Conservation (phyloP, 2,888 invertebrate genomes). For the Creontiades dilutus region DNA sequence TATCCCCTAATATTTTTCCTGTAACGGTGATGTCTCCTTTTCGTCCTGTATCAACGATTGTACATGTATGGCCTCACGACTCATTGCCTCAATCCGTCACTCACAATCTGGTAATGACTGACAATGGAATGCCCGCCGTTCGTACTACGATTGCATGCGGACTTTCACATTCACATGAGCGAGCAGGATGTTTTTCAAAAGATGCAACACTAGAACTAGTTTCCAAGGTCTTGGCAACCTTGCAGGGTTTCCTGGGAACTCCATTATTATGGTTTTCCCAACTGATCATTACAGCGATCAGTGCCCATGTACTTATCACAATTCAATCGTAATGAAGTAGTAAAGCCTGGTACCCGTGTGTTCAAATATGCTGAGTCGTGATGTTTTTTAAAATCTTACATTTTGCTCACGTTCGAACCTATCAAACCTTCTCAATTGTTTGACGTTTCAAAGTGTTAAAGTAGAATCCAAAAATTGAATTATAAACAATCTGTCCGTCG, state of each 20-base stretch:
- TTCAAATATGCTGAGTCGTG: not conserved
- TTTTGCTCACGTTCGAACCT: too few relatives aligned
- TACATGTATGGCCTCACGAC: too few relatives aligned
- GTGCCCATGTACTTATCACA: not conserved
- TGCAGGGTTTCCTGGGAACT: not conserved
- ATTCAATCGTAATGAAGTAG: not conserved
- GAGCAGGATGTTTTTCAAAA: not conserved
- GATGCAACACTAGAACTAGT: slow-evolving; percentile 10
- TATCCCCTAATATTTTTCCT: too few relatives aligned
- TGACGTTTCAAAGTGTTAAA: too few relatives aligned
- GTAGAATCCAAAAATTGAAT: too few relatives aligned
- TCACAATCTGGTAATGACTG: not conserved
- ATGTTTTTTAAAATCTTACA: too few relatives aligned
- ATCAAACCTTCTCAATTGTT: too few relatives aligned
- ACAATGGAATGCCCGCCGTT: not conserved
- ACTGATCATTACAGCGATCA: not conserved
- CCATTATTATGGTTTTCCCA: not conserved
- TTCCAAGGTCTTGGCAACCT: slow-evolving; percentile 28
- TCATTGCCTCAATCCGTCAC: not conserved
- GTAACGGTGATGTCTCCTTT: too few relatives aligned
- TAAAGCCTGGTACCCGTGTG: not conserved
- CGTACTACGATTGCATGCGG: not conserved
- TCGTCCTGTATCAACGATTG: too few relatives aligned
- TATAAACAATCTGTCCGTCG: too few relatives aligned
- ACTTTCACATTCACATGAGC: not conserved